A percentile compares a stretch with the other conserved stretches of the same genome.
Conservation (phyloP, 2,888 invertebrate species). For the Hirudinaria manillensis region DNA sequence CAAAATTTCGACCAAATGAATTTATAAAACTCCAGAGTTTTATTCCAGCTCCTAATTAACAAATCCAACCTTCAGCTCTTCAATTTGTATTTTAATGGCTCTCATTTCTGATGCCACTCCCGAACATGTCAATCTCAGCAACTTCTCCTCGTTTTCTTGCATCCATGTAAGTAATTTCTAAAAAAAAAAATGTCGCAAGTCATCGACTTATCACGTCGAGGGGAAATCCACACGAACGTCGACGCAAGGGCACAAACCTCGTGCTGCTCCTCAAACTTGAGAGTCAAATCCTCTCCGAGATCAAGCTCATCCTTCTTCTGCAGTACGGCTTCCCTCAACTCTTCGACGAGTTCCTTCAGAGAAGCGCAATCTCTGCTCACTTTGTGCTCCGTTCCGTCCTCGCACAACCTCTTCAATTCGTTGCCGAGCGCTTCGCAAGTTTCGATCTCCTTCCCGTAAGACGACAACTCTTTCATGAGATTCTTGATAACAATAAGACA, state of each 20-base stretch:
- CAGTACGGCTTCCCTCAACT: slow-evolving; percentile 22
- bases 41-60: not conserved
- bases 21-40: too few species aligned
- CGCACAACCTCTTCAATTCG: not conserved
- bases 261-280: slow-evolving; percentile 18
- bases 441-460: not conserved
- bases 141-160: slow-evolving; percentile 69
- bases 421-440: not conserved
- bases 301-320: slow-evolving; percentile 20
- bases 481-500: too few species aligned
- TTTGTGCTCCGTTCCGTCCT: not conserved
- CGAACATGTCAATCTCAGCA: slow-evolving; percentile 73
- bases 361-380: not conserved
- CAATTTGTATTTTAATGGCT: slow-evolving; percentile 74
- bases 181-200: too few species aligned
- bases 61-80: slow-evolving; percentile 64
- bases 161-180: slow-evolving; percentile 50
- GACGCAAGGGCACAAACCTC: not conserved
- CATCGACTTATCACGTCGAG: not conserved
- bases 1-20: not conserved
- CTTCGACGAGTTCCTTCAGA: slow-evolving; percentile 17
- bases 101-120: slow-evolving; percentile 82
- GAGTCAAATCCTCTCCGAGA: slow-evolving; percentile 21
- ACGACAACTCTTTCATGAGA: not conserved
- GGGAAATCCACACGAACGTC: not conserved